Evolutionary conservation across 2,113 vertebrate genomes (phyloP).

Genomic region (Epinephelus lanceolatus): DNA sequence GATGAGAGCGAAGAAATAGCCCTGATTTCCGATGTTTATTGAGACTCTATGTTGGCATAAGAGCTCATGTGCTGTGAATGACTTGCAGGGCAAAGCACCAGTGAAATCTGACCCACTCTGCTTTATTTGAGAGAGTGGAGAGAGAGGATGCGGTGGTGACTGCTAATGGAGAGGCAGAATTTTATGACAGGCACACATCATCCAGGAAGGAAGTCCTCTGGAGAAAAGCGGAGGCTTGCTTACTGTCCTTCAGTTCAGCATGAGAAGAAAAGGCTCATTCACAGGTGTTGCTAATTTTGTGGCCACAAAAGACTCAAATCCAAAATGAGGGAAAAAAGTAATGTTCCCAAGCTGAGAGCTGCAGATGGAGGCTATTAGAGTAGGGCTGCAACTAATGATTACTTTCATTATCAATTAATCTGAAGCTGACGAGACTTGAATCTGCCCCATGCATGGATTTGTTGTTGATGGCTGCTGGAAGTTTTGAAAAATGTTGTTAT

Average conservation of each 20-base stretch:
- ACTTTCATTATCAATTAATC: not conserved
- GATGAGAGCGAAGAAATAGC: constrained; percentile 3
- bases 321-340: not conserved
- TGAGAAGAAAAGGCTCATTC: not conserved
- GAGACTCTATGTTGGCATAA: constrained; percentile 28
- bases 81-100: constrained; percentile 16
- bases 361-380: constrained; percentile 14
- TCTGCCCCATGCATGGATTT: not conserved
- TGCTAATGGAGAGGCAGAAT: constrained; percentile 22
- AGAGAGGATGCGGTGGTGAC: constrained; percentile 30
- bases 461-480: not conserved
- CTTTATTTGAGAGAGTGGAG: constrained; percentile 33
- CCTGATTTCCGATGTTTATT: constrained; percentile 46
- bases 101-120: constrained; percentile 49
- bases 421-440: not conserved
- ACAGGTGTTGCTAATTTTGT: constrained; percentile 26
- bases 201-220: constrained; percentile 62
- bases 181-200: constrained; percentile 36
- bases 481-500: not conserved
- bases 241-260: constrained; percentile 5
- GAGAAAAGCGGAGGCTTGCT: constrained; percentile 15
- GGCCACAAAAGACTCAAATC: constrained; percentile 1
- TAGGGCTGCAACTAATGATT: not conserved
- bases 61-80: constrained; percentile 34
- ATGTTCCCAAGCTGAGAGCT: not conserved